Evolutionary conservation across 35 echinoderm and acorn worm genomes (phyloP).

Genomic region (Amphiura filiformis): DNA sequence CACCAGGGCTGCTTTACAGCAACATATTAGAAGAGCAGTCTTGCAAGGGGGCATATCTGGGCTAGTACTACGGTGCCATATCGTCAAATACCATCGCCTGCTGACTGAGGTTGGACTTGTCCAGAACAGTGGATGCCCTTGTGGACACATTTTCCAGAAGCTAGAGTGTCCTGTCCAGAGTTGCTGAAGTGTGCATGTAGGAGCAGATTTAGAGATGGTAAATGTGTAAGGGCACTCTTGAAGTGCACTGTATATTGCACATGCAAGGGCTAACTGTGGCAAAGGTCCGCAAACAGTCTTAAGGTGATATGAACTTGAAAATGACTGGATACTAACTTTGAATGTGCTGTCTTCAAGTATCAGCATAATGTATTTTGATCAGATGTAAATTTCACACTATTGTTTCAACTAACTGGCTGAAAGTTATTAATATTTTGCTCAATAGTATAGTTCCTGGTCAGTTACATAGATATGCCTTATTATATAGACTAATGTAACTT

Average conservation of each 20-base stretch:
- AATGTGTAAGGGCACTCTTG: conserved; percentile 21
- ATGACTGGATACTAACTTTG: not conserved
- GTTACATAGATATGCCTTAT: not conserved
- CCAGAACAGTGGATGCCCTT: not conserved
- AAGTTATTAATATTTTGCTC: too few species aligned
- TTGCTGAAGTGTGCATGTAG: conserved; percentile 4
- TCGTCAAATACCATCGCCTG: not conserved
- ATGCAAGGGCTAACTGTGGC: not conserved
- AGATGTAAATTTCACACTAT: not conserved
- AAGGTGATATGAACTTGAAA: not conserved
- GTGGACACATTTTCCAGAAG: not conserved
- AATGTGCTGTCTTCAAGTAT: not conserved
- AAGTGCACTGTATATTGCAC: conserved; percentile 18
- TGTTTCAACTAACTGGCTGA: not conserved
- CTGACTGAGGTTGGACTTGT: not conserved
- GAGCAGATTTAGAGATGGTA: conserved; percentile 25
- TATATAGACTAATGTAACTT: not conserved
- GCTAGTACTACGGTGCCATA: not conserved
- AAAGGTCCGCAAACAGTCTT: not conserved
- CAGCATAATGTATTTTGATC: not conserved
- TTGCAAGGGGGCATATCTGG: not conserved
- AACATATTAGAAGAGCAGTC: conserved; percentile 29
- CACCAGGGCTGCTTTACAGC: conserved; percentile 41
- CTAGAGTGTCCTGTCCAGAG: too few species aligned
- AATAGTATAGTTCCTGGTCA: too few species aligned